Conservation (phyloP, 2,797 vertebrate genomes). For the Gymnopithys bicolor region DNA sequence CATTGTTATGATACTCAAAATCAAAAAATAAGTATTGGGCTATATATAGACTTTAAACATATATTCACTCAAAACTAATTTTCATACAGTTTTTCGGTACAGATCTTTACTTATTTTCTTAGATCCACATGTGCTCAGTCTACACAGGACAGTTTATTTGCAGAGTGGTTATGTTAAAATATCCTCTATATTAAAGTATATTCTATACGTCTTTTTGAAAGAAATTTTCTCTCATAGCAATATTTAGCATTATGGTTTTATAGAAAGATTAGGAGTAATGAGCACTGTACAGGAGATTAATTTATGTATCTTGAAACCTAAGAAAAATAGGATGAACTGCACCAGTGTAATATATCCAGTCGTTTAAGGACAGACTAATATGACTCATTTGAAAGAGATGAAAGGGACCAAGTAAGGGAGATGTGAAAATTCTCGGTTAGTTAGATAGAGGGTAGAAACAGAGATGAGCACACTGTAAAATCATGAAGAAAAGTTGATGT, state of each 20-base stretch:
- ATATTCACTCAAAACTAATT: not conserved
- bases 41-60: not conserved
- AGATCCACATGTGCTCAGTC: not conserved
- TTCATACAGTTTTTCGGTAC: not conserved
- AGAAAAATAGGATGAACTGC: not conserved
- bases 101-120: not conserved
- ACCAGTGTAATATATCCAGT: not conserved
- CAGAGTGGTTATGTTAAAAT: not conserved
- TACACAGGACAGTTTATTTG: not conserved
- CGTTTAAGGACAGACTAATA: not conserved
- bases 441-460: not conserved
- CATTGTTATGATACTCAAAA: not conserved
- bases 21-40: not conserved
- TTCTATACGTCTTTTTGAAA: not conserved
- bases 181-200: not conserved
- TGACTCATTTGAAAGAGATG: not conserved
- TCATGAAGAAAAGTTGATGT: not conserved
- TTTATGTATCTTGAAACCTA: not conserved
- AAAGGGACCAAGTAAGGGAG: not conserved
- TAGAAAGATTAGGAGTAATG: not conserved
- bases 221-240: not conserved
- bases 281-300: not conserved
- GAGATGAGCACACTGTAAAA: not conserved
- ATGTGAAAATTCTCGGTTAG: not conserved
- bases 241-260: not conserved